phyloP scores from a whole-genome alignment of 2,888 invertebrate genomes.

The Halocaridina rubra region DNA sequence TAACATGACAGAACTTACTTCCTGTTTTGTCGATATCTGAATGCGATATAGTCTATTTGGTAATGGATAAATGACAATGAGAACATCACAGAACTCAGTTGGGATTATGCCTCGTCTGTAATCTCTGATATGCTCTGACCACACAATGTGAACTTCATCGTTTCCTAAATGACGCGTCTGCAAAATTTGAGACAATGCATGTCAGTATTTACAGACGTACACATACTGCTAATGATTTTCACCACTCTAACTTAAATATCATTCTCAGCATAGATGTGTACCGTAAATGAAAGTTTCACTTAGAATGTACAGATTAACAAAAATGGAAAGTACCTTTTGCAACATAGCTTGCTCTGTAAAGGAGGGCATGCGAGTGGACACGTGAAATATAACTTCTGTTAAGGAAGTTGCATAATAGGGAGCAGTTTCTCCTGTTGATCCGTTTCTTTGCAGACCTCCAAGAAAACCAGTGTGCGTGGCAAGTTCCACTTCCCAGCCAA shows the following conservation, averaged over 20 bases:
- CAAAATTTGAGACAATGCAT: conserved; percentile 65
- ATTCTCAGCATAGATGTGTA: too few relatives aligned
- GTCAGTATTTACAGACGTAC: too few relatives aligned
- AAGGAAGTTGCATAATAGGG: conserved; percentile 96
- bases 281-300: too few relatives aligned
- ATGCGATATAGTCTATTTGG: conserved; percentile 84
- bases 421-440: conserved; percentile 90
- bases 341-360: conserved; percentile 87
- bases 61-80: conserved; percentile 95
- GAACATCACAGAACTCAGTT: conserved; percentile 98
- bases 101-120: conserved; percentile 97
- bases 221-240: too few relatives aligned
- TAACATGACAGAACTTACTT: too few relatives aligned
- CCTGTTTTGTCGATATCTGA: conserved; percentile 87
- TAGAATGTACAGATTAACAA: too few relatives aligned
- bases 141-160: conserved; percentile 98
- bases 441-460: conserved; percentile 91
- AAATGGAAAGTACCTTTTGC: conserved; percentile 85
- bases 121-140: conserved; percentile 97
- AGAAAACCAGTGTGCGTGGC: conserved; percentile 95
- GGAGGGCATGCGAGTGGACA: conserved; percentile 96
- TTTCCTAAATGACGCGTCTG: conserved; percentile 95
- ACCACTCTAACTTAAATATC: too few relatives aligned
- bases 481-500: conserved; percentile 79
- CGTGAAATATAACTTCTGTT: conserved; percentile 95